These are phyloP conservation scores for Eonycteris spelaea DNA, from an alignment of 2,113 vertebrate genomes.

Conservation along the genomic window DNA sequence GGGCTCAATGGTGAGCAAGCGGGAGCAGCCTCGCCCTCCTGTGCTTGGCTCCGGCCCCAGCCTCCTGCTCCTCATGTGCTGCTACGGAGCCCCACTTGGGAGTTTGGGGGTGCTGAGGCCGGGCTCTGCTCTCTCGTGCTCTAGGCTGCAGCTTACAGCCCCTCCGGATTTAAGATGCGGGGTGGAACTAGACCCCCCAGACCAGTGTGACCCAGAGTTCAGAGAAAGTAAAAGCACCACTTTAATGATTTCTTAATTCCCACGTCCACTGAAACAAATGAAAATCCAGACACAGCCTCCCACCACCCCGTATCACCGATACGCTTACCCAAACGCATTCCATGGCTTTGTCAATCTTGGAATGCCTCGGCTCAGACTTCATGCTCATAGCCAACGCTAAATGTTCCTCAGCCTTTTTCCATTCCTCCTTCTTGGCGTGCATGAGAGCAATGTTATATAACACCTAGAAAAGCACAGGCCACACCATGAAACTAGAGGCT, in stretches of 20 bases:
- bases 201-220: background rate
- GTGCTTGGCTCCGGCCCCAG: background rate
- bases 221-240: background rate
- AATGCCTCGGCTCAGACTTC: slow-evolving; percentile 90
- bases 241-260: fast-evolving
- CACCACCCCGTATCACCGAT: fast-evolving
- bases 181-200: background rate
- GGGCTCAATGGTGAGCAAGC: background rate
- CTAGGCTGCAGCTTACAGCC: background rate
- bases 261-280: background rate
- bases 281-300: too few relatives aligned
- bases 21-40: background rate
- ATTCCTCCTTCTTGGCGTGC: slow-evolving; percentile 85
- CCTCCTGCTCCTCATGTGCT: fast-evolving
- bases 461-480: slow-evolving; percentile 81
- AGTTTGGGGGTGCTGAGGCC: background rate
- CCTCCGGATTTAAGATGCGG: background rate
- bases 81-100: fast-evolving
- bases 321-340: slow-evolving; percentile 89
- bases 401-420: slow-evolving; percentile 91
- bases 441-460: slow-evolving; percentile 91
- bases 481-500: background rate
- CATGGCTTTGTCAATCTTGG: slow-evolving; percentile 90
- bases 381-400: slow-evolving; percentile 84
- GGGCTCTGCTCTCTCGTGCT: fast-evolving